Evolutionary conservation across 2,797 vertebrate genomes (phyloP), one percentile per base, ranked within the genome.

Genomic region (Cryptoprocta ferox): DNA sequence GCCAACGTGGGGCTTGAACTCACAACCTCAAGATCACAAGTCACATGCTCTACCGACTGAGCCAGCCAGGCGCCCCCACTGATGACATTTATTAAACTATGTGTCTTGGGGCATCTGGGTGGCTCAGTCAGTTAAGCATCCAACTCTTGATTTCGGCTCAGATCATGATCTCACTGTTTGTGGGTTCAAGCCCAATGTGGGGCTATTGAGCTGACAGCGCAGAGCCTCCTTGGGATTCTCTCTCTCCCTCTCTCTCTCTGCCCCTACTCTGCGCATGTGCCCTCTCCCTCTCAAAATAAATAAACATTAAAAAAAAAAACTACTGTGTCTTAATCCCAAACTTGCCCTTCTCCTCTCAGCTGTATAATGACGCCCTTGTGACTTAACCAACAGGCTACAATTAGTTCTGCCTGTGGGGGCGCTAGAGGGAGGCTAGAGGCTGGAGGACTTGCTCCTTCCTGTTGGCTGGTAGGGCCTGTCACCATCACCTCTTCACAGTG

Each of bases 11-110:
- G 32, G 32, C 7, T 68, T 18, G 8, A n/a, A 68, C 32, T 68
- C 8, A 75, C 71, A 18, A 75, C 71, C 30, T 28, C 42, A 42
- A 45, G 39, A 45, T 30, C 26, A 30, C 42, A 15, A 45, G 39
- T 30, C 13, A 1, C 26, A 30, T 6, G 26, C 24, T 45, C 39
- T 45, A 30, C 8, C 0, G 0, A 45, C 26, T 30, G 71, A 75
- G 26, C 28, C 2, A 14, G 26, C 14, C 71, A 73, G 39, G 71
- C 12, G 3, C 32, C 16, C 21, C 21, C 70, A 21, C 39, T n/a
- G 5, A 5, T 48, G 32, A 48, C 18, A 21, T n/a, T 21, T 78
- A 78, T n/a, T 78, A 78, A 78, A 78, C 30, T 78, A n/a, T 50
- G 4, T 56, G 21, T 81, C 73, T 63, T 53, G 39, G 14, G 28